A percentile compares a stretch with the other conserved stretches of the same genome.
Conservation (phyloP, 2,888 invertebrate genomes). For the Sabatieria punctata region DNA sequence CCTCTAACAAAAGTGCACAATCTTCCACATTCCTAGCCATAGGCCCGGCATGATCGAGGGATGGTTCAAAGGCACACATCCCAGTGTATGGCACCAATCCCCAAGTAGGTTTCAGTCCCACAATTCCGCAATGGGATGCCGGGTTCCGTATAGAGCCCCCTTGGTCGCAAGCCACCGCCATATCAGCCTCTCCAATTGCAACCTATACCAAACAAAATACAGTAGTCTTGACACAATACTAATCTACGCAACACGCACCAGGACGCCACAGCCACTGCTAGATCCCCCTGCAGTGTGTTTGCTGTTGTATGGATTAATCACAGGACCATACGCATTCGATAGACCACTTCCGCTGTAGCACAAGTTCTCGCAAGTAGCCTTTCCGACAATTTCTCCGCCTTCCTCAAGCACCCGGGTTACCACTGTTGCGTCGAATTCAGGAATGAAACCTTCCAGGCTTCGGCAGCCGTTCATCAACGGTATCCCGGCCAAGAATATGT, state of each 20-base stretch:
- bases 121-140: slow-evolving; percentile 25
- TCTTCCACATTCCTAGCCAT: slow-evolving; percentile 29
- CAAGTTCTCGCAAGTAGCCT: slow-evolving; percentile 25
- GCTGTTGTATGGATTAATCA: slow-evolving; percentile 21
- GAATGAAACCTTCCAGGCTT: slow-evolving; percentile 23
- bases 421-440: slow-evolving; percentile 28
- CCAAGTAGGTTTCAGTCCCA: slow-evolving; percentile 30
- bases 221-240: too few species aligned
- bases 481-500: slow-evolving; percentile 26
- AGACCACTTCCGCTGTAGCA: slow-evolving; percentile 25
- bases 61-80: slow-evolving; percentile 17
- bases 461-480: too few species aligned
- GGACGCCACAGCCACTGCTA: slow-evolving; percentile 24
- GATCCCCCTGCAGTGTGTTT: slow-evolving; percentile 24
- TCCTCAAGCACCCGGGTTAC: slow-evolving; percentile 23
- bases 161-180: slow-evolving; percentile 30
- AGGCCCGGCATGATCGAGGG: slow-evolving; percentile 28
- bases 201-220: slow-evolving; percentile 22
- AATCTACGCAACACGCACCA: too few species aligned
- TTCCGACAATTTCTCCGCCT: slow-evolving; percentile 28
- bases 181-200: slow-evolving; percentile 21
- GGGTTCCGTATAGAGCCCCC: slow-evolving; percentile 31
- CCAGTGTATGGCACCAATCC: slow-evolving; percentile 32
- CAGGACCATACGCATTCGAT: slow-evolving; percentile 20
- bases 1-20: slow-evolving; percentile 28